Base-by-base conservation (phyloP, 2,888 invertebrate species). In the Drosophila mercatorum region DNA sequence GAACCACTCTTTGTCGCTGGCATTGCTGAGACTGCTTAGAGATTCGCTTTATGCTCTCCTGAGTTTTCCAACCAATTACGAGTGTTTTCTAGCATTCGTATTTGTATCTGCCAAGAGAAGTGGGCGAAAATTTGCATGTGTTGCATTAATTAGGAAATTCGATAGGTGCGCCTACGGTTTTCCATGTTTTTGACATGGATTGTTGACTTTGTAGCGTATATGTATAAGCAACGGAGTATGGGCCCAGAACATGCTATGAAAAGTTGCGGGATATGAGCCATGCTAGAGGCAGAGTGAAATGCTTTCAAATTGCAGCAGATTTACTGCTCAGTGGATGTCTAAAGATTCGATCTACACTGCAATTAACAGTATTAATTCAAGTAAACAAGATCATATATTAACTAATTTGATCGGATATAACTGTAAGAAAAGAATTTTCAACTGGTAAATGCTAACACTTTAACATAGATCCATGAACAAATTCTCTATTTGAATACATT, bases 51-150 rank as follows among this genome's bases (percentile, higher is more conserved):
- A 75, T 79, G 88, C 80, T 72, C 75, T 75, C 72, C 70, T 72
- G 71, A 60, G 59, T 72, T 72, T 68, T 64, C 52, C 65, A 66
- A 71, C 62, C 81, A 76, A 78, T 84, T 78, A 80, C 59, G 71
- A 72, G 60, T 69, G 22, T 43, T 49, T 76, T 38, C 14, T 26
- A 22, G 8, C 26, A 38, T 53, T 55, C 40, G 28, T n/a, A 22
- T 43, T 49, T 65, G 69, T 56, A 46, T 75, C 75, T 81, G 79
- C 43, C 46, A 63, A 44, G 69, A 77, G 53, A 78, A 88, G 73
- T 68, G 53, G 71, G 86, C 69, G 60, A 74, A 81, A 86, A 86
- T 85, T 86, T 88, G 79, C 87, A 90, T 89, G 84, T 58, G 59
- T 56, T 66, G 70, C 62, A 76, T 80, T 80, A 88, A 88, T 89